phyloP scores from a whole-genome alignment of 2,113 vertebrate genomes.

The Bettongia penicillata region DNA sequence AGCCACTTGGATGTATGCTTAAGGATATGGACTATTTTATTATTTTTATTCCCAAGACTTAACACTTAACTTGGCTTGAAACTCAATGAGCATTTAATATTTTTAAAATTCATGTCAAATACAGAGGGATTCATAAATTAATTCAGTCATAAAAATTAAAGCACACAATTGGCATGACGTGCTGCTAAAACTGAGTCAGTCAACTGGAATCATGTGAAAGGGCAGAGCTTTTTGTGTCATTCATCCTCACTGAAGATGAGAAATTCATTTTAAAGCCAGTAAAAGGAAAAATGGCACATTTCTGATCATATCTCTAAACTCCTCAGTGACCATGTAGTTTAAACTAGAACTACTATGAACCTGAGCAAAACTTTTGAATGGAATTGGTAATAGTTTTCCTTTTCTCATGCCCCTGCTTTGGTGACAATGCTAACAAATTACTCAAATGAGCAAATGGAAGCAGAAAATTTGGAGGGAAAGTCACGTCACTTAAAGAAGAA shows the following conservation, averaged over 20 bases:
- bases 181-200: neutral
- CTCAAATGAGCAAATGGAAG: neutral
- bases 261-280: neutral
- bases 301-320: neutral
- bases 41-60: neutral
- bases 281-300: neutral
- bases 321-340: neutral
- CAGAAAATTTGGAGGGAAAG: neutral
- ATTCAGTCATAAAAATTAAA: neutral
- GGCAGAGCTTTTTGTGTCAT: neutral
- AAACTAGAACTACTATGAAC: neutral
- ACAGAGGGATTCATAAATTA: neutral
- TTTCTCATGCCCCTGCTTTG: neutral
- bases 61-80: neutral
- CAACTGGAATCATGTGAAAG: neutral
- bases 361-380: neutral
- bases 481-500: neutral
- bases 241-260: neutral
- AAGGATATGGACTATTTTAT: neutral
- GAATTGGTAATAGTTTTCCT: neutral
- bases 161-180: neutral
- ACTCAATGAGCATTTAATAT: neutral
- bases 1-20: neutral
- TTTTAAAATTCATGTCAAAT: neutral
- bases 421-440: neutral